Conservation (phyloP, 2,113 vertebrate genomes). For the Nycticorax nycticorax region DNA sequence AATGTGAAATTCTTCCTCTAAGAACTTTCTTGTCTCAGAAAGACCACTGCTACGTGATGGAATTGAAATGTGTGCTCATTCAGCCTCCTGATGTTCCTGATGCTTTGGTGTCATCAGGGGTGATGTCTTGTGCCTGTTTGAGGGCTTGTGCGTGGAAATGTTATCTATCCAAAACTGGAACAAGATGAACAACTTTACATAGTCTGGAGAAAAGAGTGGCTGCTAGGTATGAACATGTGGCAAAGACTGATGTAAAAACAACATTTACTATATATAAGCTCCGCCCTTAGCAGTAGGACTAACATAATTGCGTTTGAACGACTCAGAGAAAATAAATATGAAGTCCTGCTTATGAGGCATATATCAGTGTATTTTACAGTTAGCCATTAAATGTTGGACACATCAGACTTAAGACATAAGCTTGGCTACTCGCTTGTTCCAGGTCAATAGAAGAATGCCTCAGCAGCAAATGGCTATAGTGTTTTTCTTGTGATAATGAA, state of each 20-base stretch:
- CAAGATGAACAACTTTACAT: not conserved
- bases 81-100: not conserved
- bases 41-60: not conserved
- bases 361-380: not conserved
- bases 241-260: not conserved
- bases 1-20: not conserved
- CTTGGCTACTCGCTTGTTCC: not conserved
- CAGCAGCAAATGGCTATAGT: not conserved
- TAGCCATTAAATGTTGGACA: not conserved
- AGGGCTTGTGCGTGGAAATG: not conserved
- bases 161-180: not conserved
- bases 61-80: not conserved
- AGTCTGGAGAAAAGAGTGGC: not conserved
- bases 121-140: not conserved
- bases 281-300: not conserved
- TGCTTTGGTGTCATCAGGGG: not conserved
- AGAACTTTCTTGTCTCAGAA: not conserved
- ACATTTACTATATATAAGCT: not conserved
- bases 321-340: not conserved
- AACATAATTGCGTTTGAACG: not conserved
- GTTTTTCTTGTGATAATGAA: not conserved
- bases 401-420: not conserved
- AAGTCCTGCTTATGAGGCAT: not conserved
- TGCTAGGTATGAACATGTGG: not conserved
- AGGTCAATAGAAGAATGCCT: not conserved